Conservation (phyloP, 2,797 vertebrate species). For the Sebastes matsubarae region DNA sequence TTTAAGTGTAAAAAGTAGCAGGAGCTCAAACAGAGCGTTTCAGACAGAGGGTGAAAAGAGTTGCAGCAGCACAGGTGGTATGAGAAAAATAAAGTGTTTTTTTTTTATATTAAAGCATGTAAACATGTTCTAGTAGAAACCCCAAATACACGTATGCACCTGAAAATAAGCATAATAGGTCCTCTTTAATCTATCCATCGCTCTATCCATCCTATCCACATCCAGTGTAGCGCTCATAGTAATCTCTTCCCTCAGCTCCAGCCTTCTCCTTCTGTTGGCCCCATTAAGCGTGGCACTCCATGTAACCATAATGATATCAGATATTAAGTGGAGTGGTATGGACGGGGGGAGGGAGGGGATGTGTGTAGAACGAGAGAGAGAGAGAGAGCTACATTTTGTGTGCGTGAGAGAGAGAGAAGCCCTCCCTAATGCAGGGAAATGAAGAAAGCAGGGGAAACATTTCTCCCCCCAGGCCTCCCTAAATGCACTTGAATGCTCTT, state of each 20-base stretch:
- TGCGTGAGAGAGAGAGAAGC: slow-evolving; percentile 28
- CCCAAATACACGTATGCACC: too few relatives aligned
- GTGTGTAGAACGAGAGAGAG: slow-evolving; percentile 13
- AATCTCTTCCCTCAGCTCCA: slow-evolving; percentile 51
- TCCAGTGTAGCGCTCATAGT: slow-evolving; percentile 20
- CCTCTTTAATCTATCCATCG: slow-evolving; percentile 8
- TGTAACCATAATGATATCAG: slow-evolving; percentile 75
- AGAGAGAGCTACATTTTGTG: slow-evolving; percentile 39
- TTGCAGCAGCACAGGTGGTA: too few relatives aligned
- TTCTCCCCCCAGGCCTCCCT: slow-evolving; percentile 75
- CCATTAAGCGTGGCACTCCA: slow-evolving; percentile 68
- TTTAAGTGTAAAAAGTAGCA: too few relatives aligned
- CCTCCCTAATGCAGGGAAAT: slow-evolving; percentile 77
- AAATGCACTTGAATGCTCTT: slow-evolving; percentile 79
- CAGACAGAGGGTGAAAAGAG: too few relatives aligned
- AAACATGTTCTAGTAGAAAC: too few relatives aligned
- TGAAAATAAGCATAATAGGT: too few relatives aligned
- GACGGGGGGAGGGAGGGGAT: neutral
- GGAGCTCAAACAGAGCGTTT: too few relatives aligned
- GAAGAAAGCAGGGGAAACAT: slow-evolving; percentile 73
- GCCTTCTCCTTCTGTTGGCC: slow-evolving; percentile 59
- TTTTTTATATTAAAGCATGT: too few relatives aligned
- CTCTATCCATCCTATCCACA: slow-evolving; percentile 15
- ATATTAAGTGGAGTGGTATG: slow-evolving; percentile 74
- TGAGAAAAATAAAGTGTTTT: too few relatives aligned